These are phyloP conservation scores for Phataginus tetradactyla DNA, from an alignment of 2,797 vertebrate species.

Conservation along the genomic window DNA sequence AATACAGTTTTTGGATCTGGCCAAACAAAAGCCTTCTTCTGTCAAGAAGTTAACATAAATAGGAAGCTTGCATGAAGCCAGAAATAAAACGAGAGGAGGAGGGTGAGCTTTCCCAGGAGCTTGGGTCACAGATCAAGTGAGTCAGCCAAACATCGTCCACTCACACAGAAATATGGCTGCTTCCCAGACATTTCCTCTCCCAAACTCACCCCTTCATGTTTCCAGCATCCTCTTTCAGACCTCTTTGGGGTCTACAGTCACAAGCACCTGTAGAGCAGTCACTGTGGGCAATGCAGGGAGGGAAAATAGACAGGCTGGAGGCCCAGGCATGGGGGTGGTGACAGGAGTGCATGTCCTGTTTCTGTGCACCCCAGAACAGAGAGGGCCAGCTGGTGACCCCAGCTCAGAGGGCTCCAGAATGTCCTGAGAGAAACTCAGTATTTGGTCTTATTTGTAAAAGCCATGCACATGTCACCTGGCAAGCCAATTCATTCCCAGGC, in stretches of 20 bases:
- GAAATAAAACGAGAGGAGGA: constrained; percentile 70
- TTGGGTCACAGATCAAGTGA: constrained; percentile 55
- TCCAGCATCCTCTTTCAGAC: constrained; percentile 16
- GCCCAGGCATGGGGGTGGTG: background rate
- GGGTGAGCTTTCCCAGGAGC: constrained; percentile 65
- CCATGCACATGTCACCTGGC: background rate
- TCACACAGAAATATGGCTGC: constrained; percentile 24
- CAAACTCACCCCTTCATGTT: background rate
- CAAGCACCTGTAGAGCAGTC: background rate
- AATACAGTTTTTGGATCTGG: background rate
- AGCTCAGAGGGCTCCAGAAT: background rate
- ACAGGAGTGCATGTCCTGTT: rapidly evolving
- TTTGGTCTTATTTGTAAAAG: background rate
- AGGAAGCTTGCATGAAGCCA: constrained; percentile 53
- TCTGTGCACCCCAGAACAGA: background rate
- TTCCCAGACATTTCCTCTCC: constrained; percentile 16
- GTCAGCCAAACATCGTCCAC: constrained; percentile 5
- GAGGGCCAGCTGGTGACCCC: rapidly evolving
- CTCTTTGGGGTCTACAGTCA: background rate
- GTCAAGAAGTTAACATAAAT: constrained; percentile 51
- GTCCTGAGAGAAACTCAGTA: background rate
- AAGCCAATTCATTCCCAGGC: background rate
- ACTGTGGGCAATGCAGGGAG: background rate
- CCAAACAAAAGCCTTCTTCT: constrained; percentile 40
- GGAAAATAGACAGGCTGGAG: background rate